Evolutionary conservation across 2,797 vertebrate genomes (phyloP).

Genomic region (Nasua narica): DNA sequence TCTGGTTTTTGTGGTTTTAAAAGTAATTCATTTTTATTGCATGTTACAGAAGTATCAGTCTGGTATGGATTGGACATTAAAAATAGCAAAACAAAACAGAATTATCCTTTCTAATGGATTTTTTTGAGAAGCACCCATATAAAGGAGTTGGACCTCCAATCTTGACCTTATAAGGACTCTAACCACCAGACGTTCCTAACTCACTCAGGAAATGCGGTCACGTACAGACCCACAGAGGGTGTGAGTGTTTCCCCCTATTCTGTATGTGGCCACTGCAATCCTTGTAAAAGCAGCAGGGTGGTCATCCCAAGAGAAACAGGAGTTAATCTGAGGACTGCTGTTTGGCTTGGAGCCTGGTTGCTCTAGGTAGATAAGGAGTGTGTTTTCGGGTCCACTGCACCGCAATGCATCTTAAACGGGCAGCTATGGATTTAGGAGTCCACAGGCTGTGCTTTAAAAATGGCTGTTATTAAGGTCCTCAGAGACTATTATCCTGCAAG

Average conservation of each 20-base stretch:
- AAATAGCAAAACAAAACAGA: constrained; percentile 43
- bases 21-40: constrained; percentile 19
- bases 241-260: background rate
- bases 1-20: background rate
- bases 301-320: constrained; percentile 55
- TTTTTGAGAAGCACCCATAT: background rate
- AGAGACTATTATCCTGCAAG: constrained; percentile 59
- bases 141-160: background rate
- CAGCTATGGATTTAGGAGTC: constrained; percentile 52
- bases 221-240: background rate
- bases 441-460: constrained; percentile 68
- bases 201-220: background rate
- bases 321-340: constrained; percentile 56
- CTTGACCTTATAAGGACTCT: background rate
- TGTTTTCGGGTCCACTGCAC: constrained; percentile 62
- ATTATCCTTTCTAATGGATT: background rate
- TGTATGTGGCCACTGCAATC: background rate
- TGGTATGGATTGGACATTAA: constrained; percentile 26
- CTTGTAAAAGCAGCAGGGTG: constrained; percentile 43
- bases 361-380: constrained; percentile 64
- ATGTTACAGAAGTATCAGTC: background rate
- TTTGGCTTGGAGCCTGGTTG: constrained; percentile 56
- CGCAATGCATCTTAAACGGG: constrained; percentile 53
- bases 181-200: background rate
- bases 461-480: constrained; percentile 60